Evolutionary conservation across 2,113 vertebrate species (phyloP).

Genomic region (Toxotes jaculatrix): DNA sequence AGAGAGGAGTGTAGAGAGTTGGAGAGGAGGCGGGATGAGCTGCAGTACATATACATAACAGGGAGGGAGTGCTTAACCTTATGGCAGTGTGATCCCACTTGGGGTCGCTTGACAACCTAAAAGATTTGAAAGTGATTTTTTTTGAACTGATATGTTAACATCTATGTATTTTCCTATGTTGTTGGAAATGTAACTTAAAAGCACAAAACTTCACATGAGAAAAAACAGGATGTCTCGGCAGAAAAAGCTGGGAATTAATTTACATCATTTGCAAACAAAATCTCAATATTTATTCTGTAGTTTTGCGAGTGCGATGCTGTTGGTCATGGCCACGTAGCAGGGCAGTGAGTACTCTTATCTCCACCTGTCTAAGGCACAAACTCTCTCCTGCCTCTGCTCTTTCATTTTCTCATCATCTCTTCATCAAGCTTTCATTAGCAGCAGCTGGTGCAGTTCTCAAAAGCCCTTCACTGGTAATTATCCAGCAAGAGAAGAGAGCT

Average conservation of each 20-base stretch:
- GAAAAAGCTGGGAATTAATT: neutral
- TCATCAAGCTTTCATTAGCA: constrained; percentile 52
- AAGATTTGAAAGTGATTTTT: neutral
- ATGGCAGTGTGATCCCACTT: too few relatives aligned
- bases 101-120: neutral
- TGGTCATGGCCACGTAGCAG: neutral
- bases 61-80: neutral
- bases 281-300: neutral
- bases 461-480: constrained; percentile 59
- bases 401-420: constrained; percentile 44
- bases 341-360: neutral
- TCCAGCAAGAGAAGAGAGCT: constrained; percentile 27
- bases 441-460: constrained; percentile 41
- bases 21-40: neutral
- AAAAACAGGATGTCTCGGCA: neutral
- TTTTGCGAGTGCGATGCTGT: neutral
- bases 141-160: neutral
- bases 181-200: neutral
- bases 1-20: neutral
- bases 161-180: neutral
- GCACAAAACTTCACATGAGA: neutral
- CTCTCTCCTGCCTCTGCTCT: constrained; percentile 21
- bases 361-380: constrained; percentile 37
- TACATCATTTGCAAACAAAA: neutral
- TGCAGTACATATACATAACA: neutral